Evolutionary conservation across 1,140 invertebrate species (phyloP), one percentile per base, ranked within the genome.

Genomic region (Hestina assimilis): DNA sequence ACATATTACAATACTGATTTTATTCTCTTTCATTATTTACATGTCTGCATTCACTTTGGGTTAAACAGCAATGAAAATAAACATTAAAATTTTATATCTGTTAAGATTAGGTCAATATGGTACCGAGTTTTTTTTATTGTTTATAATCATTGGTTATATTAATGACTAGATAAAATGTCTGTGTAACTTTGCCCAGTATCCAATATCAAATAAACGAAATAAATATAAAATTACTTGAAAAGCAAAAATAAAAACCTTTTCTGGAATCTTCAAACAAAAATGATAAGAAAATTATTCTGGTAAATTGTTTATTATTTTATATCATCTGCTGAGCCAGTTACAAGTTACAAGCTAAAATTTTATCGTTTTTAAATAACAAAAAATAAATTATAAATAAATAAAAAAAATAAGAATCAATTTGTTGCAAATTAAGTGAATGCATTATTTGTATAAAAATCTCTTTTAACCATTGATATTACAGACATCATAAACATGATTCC

Each of bases 1-100:
- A 71, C 59, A 40, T 59, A 57, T 54, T 65, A 72, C 59, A 65
- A 66, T 68, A 68, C 57, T 66, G 67, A 63, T 66, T 58, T 26
- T 45, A 40, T 48, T 59, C 52, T 51, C 31, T 59, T 57, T 64
- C 48, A 48, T 43, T 26, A 51, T 40, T 47, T 19, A 57, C 14
- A 40, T 33, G 24, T 53, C 42, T 53, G 58, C 43, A 43, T 54
- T 55, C 52, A 43, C 19, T 45, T 59, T 35, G 7, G 42, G 15
- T 24, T 48, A 47, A 43, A 51, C 48, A 31, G 51, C 24, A 54
- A 66, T 45, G 46, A 58, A 61, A 61, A 54, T 54, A 61, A 66
- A 58, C 58, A 61, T 56, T 17, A 31, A 3, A 17, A 19, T 19
- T 19, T 3, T n/a, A n/a, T 31, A 12, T 31, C 14, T 31, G 29